phyloP scores from a whole-genome alignment of 2,113 vertebrate genomes.

The Monarcha castaneiventris region DNA sequence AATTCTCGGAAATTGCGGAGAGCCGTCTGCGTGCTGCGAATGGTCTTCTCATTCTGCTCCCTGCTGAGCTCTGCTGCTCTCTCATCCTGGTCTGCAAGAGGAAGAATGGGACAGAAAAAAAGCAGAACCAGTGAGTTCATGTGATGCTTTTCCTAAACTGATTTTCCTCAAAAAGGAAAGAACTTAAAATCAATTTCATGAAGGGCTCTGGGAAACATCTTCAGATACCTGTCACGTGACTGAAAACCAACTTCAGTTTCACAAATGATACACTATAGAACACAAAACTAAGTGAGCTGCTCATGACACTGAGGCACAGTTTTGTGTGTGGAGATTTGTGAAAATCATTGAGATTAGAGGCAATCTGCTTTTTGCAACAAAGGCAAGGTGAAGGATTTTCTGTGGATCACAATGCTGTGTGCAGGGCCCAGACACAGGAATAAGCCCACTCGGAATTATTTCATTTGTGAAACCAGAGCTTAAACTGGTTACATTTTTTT shows the following conservation, averaged over 20 bases:
- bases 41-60: constrained; percentile 87
- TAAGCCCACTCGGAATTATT: neutral
- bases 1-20: constrained; percentile 86
- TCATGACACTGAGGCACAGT: constrained; percentile 2
- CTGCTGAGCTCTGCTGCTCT: constrained; percentile 79
- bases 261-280: constrained; percentile 54
- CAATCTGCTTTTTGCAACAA: constrained; percentile 16
- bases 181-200: constrained; percentile 32
- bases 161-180: constrained; percentile 47
- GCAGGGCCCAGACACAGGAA: neutral
- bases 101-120: constrained; percentile 55
- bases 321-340: constrained; percentile 41
- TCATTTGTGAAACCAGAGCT: constrained; percentile 68
- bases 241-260: constrained; percentile 66
- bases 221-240: constrained; percentile 47
- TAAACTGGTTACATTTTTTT: constrained; percentile 26
- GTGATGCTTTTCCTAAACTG: constrained; percentile 17
- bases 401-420: neutral
- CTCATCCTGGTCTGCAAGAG: constrained; percentile 82
- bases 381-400: neutral
- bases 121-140: constrained; percentile 58
- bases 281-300: constrained; percentile 37
- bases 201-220: constrained; percentile 34
- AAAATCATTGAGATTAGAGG: constrained; percentile 2
- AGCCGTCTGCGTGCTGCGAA: constrained; percentile 84